Evolutionary conservation across 2,113 vertebrate genomes (phyloP), one percentile per base, ranked within the genome.

Genomic region (Typhlomys cinereus): DNA sequence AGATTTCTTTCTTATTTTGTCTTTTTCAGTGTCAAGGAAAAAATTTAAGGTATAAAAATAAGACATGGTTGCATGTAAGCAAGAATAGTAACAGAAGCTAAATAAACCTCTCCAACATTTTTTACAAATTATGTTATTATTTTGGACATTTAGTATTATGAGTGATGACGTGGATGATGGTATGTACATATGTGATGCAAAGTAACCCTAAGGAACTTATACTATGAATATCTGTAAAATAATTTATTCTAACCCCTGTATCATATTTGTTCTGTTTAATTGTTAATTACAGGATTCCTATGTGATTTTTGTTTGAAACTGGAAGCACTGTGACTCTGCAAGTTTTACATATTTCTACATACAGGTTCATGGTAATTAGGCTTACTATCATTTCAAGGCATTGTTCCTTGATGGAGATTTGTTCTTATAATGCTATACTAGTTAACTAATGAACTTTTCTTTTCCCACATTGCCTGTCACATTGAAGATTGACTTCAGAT

Each of bases 381-480:
- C 14, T 93, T 95, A 3, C 57, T 82, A 44, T 92, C 64, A 25
- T 67, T 59, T 83, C n/a, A 85, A n/a, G 7, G 8, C 46, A 48
- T 78, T 87, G 86, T 91, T 70, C 9, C 31, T 83, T 84, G 79
- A 27, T 66, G 46, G n/a, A 95, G 89, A 92, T 75, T 75, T 89
- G 27, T 69, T 36, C 93, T 75, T 89, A 62, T 44, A 85, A 71
- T 39, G 15, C 12, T 13, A 61, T 57, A 46, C 34, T 66, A 71
- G 50, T 34, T 89, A 78, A 70, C 57, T 84, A 92, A 89, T 20
- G 1, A 31, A 34, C 5, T 89, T 12, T n/a, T 73, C 27, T 85
- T 21, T 36, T 25, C 70, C 39, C 88, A 57, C 11, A 39, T 39
- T 87, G 0, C 39, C 31, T 46, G 23, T 64, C 83, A 36, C 7